A percentile compares a stretch with the other conserved stretches of the same genome.
Conservation (phyloP, 2,888 invertebrate species). For the Altica lythri region DNA sequence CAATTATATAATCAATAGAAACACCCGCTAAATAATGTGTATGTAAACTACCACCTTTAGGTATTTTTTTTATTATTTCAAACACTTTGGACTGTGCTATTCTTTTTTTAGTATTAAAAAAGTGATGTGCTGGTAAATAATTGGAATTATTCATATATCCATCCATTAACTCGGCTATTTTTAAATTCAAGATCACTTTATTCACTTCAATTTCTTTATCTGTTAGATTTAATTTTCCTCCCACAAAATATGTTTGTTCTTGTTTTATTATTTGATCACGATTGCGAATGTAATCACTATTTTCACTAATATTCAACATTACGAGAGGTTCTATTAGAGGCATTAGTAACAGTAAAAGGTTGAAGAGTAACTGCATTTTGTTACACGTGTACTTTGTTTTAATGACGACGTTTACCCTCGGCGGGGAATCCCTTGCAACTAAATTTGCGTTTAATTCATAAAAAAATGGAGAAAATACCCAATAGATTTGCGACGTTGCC, state of each 20-base stretch:
- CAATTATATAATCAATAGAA: slow-evolving; percentile 65
- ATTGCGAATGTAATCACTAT: slow-evolving; percentile 20
- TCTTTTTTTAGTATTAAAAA: slow-evolving; percentile 64
- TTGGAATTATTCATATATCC: slow-evolving; percentile 45
- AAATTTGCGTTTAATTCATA: no score
- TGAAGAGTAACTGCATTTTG: no score
- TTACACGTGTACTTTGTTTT: no score
- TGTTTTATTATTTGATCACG: slow-evolving; percentile 22
- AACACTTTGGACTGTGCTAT: slow-evolving; percentile 70
- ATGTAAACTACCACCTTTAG: slow-evolving; percentile 77
- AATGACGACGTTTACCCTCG: no score
- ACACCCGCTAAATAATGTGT: slow-evolving; percentile 70
- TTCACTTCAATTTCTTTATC: slow-evolving; percentile 46
- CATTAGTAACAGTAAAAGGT: no score
- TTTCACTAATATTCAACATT: slow-evolving; percentile 49
- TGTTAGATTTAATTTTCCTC: slow-evolving; percentile 40
- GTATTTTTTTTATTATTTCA: slow-evolving; percentile 68
- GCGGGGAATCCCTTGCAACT: no score
- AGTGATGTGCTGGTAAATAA: slow-evolving; percentile 70
- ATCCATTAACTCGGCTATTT: slow-evolving; percentile 45
- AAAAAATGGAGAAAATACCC: no score
- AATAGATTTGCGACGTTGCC: no score
- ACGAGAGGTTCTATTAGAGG: no score
- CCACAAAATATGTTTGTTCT: slow-evolving; percentile 31
- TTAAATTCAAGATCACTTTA: slow-evolving; percentile 44